These are phyloP conservation scores for Microctonus aethiopoides DNA, from an alignment of 2,888 invertebrate species.

Conservation along the genomic window DNA sequence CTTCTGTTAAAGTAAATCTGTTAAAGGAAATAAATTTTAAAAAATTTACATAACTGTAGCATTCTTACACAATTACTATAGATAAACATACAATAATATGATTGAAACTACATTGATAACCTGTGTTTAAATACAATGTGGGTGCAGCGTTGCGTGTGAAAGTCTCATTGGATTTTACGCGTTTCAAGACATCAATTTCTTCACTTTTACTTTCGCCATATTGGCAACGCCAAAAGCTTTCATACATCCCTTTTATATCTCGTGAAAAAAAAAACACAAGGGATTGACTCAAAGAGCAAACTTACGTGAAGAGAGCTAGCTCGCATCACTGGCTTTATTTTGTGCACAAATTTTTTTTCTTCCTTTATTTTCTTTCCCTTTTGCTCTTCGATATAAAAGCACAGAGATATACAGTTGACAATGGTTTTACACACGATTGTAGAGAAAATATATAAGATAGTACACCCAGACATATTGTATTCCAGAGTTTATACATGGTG, in stretches of 20 bases:
- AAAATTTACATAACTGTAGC: too few relatives aligned
- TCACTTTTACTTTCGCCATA: background rate
- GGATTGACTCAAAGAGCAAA: constrained; percentile 24
- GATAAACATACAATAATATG: background rate
- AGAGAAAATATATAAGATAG: background rate
- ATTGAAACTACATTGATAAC: background rate
- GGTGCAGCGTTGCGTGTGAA: background rate
- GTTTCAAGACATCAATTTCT: constrained; percentile 5
- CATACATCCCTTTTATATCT: background rate
- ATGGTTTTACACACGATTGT: constrained; percentile 5
- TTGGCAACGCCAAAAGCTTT: background rate
- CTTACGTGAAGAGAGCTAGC: background rate
- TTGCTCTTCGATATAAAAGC: background rate
- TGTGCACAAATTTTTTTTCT: constrained; percentile 8
- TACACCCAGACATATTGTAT: constrained; percentile 6
- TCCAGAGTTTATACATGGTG: constrained; percentile 40
- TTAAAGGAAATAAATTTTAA: too few relatives aligned
- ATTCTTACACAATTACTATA: too few relatives aligned
- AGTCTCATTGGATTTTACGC: background rate
- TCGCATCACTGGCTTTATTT: background rate
- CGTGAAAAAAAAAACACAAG: constrained; percentile 9
- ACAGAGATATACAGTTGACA: background rate
- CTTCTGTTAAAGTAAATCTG: background rate
- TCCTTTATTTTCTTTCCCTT: background rate
- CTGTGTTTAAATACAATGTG: background rate